These are phyloP conservation scores for Petroica traversi DNA, from an alignment of 2,113 vertebrate species.

Conservation along the genomic window DNA sequence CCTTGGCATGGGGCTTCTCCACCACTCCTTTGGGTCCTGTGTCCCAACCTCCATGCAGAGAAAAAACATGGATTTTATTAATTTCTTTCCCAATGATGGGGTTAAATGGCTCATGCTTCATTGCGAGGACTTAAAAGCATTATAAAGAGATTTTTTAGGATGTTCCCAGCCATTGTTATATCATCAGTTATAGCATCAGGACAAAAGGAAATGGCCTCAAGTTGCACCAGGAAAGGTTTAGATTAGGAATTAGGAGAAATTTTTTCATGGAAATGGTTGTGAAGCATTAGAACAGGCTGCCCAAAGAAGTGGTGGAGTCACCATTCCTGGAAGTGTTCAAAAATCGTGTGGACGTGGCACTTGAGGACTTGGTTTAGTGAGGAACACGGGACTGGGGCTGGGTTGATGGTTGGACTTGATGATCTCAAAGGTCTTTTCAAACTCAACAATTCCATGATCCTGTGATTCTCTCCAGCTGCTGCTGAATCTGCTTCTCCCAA, in stretches of 20 bases:
- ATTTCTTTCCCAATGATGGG: not conserved
- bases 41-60: not conserved
- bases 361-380: not conserved
- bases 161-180: not conserved
- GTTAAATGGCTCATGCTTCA: not conserved
- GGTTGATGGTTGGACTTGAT: not conserved
- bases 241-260: not conserved
- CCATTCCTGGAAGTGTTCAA: not conserved
- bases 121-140: not conserved
- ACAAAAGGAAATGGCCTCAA: not conserved
- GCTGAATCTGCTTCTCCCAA: not conserved
- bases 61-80: not conserved
- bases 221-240: not conserved
- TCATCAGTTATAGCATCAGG: accelerated
- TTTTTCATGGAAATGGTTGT: not conserved
- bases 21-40: not conserved
- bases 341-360: not conserved
- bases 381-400: not conserved
- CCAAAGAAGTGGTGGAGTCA: not conserved
- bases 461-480: not conserved
- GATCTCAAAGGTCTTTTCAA: not conserved
- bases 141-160: not conserved
- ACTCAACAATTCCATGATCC: not conserved
- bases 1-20: accelerated
- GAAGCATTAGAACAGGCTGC: not conserved